A percentile compares a stretch with the other conserved stretches of the same genome.
These are phyloP conservation scores for Holacanthella duospinosa DNA, from an alignment of 2,888 invertebrate species.

Conservation along the genomic window DNA sequence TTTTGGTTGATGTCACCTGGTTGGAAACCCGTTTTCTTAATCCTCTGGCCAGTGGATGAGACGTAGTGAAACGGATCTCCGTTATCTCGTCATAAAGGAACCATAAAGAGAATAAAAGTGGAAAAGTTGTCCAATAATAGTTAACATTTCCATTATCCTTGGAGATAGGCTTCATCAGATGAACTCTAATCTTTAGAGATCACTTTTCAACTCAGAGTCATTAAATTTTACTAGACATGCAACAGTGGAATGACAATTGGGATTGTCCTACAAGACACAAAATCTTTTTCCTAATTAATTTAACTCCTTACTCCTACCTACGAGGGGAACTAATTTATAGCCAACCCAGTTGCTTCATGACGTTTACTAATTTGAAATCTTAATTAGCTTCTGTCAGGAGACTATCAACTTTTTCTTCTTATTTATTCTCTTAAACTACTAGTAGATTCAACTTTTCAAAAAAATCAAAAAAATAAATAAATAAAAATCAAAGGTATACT, in stretches of 20 bases:
- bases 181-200: neutral
- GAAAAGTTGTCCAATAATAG: neutral
- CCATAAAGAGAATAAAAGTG: neutral
- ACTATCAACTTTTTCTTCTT: neutral
- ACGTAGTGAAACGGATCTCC: neutral
- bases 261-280: neutral
- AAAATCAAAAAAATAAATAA: too few relatives aligned
- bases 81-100: too few relatives aligned
- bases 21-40: neutral
- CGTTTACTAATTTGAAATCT: too few relatives aligned
- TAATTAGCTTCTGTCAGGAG: neutral
- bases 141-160: neutral
- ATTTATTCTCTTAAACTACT: neutral
- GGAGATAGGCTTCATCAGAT: too few relatives aligned
- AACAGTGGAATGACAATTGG: neutral
- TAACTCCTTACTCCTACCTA: neutral
- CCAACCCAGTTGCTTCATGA: neutral
- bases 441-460: too few relatives aligned
- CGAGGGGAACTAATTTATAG: neutral
- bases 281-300: neutral
- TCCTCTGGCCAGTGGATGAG: neutral
- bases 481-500: too few relatives aligned
- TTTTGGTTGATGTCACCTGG: neutral
- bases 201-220: neutral
- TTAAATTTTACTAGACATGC: neutral